Percentiles rank a stretch among this genome's conserved stretches.
Conservation (phyloP, 1,140 invertebrate genomes). For the Parapsyche elsis region DNA sequence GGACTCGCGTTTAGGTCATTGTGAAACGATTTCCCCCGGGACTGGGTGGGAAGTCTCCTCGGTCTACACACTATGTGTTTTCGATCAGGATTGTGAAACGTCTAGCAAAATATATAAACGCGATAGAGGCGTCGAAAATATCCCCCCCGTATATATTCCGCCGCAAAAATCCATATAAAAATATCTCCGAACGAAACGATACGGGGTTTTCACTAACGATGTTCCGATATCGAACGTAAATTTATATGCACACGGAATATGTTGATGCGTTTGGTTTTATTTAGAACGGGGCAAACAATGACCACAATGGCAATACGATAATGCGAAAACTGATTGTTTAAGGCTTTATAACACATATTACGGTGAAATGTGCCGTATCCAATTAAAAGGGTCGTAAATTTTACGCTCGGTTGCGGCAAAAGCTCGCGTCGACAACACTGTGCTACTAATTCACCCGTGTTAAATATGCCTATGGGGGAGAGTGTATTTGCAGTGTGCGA, state of each 20-base stretch:
- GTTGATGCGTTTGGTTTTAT: not conserved
- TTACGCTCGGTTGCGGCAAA: not conserved
- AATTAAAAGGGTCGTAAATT: conserved; percentile 32
- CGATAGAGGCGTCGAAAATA: too few species aligned
- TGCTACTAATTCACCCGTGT: conserved; percentile 7
- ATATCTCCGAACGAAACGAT: too few species aligned
- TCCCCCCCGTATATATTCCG: too few species aligned
- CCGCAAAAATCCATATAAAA: too few species aligned
- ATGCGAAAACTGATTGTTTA: conserved; percentile 26
- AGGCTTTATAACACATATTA: conserved; percentile 32
- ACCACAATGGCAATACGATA: conserved; percentile 12
- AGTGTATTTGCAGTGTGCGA: too few species aligned
- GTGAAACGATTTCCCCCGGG: conserved; percentile 41
- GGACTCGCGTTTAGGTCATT: conserved; percentile 44
- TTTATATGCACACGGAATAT: too few species aligned
- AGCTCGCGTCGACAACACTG: conserved; percentile 13
- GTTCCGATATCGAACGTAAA: too few species aligned
- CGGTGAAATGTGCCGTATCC: conserved; percentile 29
- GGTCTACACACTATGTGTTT: conserved; percentile 18
- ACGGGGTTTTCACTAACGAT: too few species aligned
- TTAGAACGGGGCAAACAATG: not conserved
- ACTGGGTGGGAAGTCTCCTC: not conserved
- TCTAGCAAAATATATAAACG: too few species aligned
- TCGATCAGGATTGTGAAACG: conserved; percentile 11
- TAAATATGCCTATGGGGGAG: not conserved